Base-by-base conservation (phyloP, 2,888 invertebrate species). In the Hypsopygia costalis region DNA sequence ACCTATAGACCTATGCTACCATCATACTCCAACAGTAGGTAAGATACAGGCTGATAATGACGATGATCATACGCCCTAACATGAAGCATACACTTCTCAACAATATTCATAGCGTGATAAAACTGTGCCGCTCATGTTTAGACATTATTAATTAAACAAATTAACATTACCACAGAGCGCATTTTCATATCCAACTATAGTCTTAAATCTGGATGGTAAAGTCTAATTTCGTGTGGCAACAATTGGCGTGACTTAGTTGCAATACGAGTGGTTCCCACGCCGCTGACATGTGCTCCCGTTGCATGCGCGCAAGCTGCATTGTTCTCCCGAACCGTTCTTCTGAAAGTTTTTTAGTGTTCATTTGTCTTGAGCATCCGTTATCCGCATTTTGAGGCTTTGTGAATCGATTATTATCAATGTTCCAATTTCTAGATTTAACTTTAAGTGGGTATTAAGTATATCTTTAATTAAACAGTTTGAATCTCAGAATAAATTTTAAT, bases 91-190 rank as follows among this genome's bases (percentile, higher is more conserved):
- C n/a, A n/a, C n/a, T n/a, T n/a, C n/a, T n/a, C n/a, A n/a, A n/a
- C 16, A 16, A 16, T 16, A 16, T 16, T 16, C 16, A 16, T 16
- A 3, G 25, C 25, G 6, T 7, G 5, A 25, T 25, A 5, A 25
- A 3, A 5, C 25, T 25, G 25, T 25, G 25, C 25, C 25, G 6
- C 25, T 25, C 16, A 40, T 42, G 40, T 35, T 48, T 41, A 39
- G 39, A 44, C 43, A 36, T 40, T 36, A 48, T 40, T 36, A 48
- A 45, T 41, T 41, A 36, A 43, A 48, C 33, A 43, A 38, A 34
- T 33, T 38, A 22, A 34, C 35, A 25, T 6, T 25, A 1, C 25
- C 25, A 25, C 25, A 4, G 6, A n/a, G 6, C 6, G 2, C 25
- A 6, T 25, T 25, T 1, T 8, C 25, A 25, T n/a, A 3, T 8